These are phyloP conservation scores for Apostichopus parvimensis DNA, from an alignment of 35 echinoderm and acorn worm species.

Conservation along the genomic window DNA sequence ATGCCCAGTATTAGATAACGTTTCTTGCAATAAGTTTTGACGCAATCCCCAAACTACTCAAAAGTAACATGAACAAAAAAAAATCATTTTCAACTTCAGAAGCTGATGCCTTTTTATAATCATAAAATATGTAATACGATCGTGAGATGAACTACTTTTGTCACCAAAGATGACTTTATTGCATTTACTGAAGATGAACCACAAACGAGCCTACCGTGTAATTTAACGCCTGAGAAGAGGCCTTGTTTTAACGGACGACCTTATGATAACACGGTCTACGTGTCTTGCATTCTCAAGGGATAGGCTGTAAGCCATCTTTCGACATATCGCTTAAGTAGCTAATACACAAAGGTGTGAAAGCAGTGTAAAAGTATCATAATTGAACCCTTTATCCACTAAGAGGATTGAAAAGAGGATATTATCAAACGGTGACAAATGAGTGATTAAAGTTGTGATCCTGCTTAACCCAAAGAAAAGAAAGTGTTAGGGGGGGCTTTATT, in stretches of 20 bases:
- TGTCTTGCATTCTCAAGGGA: neutral
- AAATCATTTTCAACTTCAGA: no score
- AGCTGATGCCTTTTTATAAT: neutral
- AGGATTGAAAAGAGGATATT: conserved; percentile 9
- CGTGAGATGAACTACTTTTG: neutral
- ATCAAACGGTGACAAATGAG: conserved; percentile 29
- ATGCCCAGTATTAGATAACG: no score
- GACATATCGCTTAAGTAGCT: conserved; percentile 29
- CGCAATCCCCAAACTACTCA: no score
- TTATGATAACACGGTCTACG: conserved; percentile 33
- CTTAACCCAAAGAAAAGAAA: neutral
- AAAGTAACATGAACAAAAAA: no score
- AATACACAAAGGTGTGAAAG: conserved; percentile 34
- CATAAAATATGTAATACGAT: neutral
- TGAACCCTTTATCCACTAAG: conserved; percentile 9
- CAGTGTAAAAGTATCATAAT: conserved; percentile 33
- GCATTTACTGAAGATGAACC: neutral
- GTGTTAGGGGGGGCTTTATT: neutral
- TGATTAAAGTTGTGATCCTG: conserved; percentile 14
- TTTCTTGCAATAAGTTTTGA: no score
- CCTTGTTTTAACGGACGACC: neutral
- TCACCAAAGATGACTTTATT: conserved; percentile 15
- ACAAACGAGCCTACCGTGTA: neutral
- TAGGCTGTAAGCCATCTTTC: conserved; percentile 13
- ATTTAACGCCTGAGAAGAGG: conserved; percentile 3